Evolutionary conservation across 1,140 invertebrate species (phyloP).

Genomic region (Megalopta genalis): DNA sequence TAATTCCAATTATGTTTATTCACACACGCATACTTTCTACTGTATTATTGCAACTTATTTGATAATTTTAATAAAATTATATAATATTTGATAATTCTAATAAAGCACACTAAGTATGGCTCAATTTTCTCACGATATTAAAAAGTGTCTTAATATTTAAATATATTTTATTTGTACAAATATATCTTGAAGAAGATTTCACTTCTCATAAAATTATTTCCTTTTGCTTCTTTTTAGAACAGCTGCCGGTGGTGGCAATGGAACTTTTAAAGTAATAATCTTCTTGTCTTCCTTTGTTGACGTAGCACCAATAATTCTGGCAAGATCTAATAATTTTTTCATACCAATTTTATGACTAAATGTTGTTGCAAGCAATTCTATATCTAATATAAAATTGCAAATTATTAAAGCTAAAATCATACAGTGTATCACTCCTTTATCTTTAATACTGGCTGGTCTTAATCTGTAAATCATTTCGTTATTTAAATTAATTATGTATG

Average conservation of each 20-base stretch:
- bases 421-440: constrained; percentile 79
- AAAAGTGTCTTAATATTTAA: neutral
- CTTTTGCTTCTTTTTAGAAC: constrained; percentile 58
- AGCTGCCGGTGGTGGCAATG: constrained; percentile 71
- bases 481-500: constrained; percentile 17
- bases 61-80: too few relatives aligned
- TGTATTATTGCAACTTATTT: too few relatives aligned
- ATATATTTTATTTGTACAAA: constrained; percentile 3
- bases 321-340: constrained; percentile 78
- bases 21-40: too few relatives aligned
- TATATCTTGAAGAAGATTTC: neutral
- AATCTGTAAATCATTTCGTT: constrained; percentile 70
- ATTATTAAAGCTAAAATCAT: constrained; percentile 77
- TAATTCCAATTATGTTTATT: too few relatives aligned
- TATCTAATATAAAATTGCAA: constrained; percentile 73
- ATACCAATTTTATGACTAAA: constrained; percentile 69
- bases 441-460: constrained; percentile 76
- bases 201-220: constrained; percentile 28
- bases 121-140: neutral
- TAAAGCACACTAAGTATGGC: too few relatives aligned
- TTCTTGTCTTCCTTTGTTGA: constrained; percentile 72
- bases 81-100: too few relatives aligned
- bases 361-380: constrained; percentile 75
- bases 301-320: constrained; percentile 74
- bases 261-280: constrained; percentile 74